phyloP scores from a whole-genome alignment of 37 sponge, comb jelly and placozoan genomes.

The Theonella swinhoei region DNA sequence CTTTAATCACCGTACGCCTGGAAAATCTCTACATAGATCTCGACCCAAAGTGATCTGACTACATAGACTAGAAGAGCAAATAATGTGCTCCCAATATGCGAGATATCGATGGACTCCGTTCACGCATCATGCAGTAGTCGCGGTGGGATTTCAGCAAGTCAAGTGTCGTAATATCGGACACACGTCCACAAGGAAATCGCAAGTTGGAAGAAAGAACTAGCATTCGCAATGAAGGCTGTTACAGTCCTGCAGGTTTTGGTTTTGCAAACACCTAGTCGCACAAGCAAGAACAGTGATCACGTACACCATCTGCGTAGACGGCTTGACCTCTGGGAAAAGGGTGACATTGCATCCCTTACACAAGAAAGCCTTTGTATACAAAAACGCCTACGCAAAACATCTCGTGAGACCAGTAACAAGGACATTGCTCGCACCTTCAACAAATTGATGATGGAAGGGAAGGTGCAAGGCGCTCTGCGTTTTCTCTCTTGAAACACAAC shows the following conservation, averaged over 20 bases:
- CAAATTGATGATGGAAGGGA: slow-evolving; percentile 3
- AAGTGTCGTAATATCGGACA: too few relatives aligned
- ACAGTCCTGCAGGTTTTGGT: neutral
- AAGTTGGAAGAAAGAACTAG: too few relatives aligned
- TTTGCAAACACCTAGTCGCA: neutral
- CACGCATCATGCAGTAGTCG: too few relatives aligned
- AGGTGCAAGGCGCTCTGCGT: neutral
- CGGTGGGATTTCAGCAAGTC: too few relatives aligned
- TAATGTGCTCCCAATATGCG: too few relatives aligned
- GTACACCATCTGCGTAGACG: neutral
- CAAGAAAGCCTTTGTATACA: slow-evolving; percentile 9
- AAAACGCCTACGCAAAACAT: neutral
- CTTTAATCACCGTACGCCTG: too few relatives aligned
- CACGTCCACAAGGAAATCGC: too few relatives aligned
- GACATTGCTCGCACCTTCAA: neutral
- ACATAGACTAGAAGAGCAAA: too few relatives aligned
- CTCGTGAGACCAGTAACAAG: neutral
- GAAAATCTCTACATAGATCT: too few relatives aligned
- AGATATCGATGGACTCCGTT: too few relatives aligned
- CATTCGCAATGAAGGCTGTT: neutral
- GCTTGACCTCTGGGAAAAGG: slow-evolving; percentile 4
- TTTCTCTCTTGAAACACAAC: slow-evolving; percentile 6
- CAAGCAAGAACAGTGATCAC: slow-evolving; percentile 7
- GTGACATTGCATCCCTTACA: neutral
- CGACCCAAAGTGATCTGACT: too few relatives aligned